Conservation (phyloP, 2,888 invertebrate genomes). For the Diogma glabrata region DNA sequence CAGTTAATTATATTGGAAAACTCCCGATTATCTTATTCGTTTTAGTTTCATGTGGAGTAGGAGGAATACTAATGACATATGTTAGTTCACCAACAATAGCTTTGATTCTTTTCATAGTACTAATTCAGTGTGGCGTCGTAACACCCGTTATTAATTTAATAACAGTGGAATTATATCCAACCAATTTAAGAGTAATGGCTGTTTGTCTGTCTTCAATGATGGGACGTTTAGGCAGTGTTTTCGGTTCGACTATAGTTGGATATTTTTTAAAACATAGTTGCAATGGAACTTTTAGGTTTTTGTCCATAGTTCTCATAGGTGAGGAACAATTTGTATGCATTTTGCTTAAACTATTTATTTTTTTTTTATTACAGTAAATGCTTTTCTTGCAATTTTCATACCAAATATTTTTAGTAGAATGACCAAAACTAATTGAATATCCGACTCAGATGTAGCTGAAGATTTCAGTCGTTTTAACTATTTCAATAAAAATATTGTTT, state of each 20-base stretch:
- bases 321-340: no score
- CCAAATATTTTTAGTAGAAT: no score
- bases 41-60: slow-evolving; percentile 23
- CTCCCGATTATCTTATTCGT: slow-evolving; percentile 22
- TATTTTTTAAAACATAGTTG: slow-evolving; percentile 37
- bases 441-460: no score
- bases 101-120: slow-evolving; percentile 25
- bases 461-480: no score
- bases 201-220: slow-evolving; percentile 41
- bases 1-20: slow-evolving; percentile 27
- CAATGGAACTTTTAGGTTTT: slow-evolving; percentile 36
- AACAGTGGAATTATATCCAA: slow-evolving; percentile 32
- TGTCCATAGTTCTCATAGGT: no score
- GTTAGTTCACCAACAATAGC: slow-evolving; percentile 24
- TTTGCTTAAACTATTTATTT: no score
- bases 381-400: slow-evolving; percentile 11
- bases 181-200: slow-evolving; percentile 38
- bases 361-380: no score
- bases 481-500: no score
- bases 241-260: slow-evolving; percentile 38
- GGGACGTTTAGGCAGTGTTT: slow-evolving; percentile 39
- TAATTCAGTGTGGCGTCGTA: slow-evolving; percentile 26
- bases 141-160: slow-evolving; percentile 29
- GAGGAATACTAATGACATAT: slow-evolving; percentile 23
- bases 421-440: no score